Base-by-base conservation (phyloP, 2,113 vertebrate genomes). In the Syngnathus typhle region DNA sequence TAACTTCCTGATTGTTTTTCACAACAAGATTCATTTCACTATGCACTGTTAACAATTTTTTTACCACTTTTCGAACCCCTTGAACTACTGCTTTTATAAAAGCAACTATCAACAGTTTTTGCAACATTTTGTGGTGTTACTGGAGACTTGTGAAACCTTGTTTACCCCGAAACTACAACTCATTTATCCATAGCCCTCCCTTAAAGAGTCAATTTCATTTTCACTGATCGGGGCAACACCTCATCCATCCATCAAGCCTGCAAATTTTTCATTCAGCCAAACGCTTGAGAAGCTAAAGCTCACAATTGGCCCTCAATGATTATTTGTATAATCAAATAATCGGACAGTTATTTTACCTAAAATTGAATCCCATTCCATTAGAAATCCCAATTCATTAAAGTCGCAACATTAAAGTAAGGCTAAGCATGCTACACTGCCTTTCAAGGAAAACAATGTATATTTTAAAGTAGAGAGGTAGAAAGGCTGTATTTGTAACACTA, bases 1-100 rank as follows among this genome's bases (percentile, higher is more conserved):
- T 58, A 67, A 82, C 84, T 84, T 84, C 85, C 82, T 85, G 51
- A 60, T 77, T 47, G 37, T 18, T 68, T 59, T 65, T 76, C 5
- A 19, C 55, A 11, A 73, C 69, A 81, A 78, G 65, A 71, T 21
- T 52, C 27, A 32, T 32, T 32, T n/a, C 2, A 19, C 5, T 19
- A n/a, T 18, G 7, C 7, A 21, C 1, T 3, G 0, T 51, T 52
- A 8, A n/a, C 46, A 1, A 47, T 16, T 47, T 47, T 18, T 65
- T 51, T 55, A 73, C 79, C 80, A 58, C 6, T 16, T 54, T 54
- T 27, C n/a, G 21, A 4, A 23, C 1, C 0, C 10, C 21, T 23
- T 8, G 8, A 52, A 18, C 2, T 1, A 52, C n/a, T 49, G 12
- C 12, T 46, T 46, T 46, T 13, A 12, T 7, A 47, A 47, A n/a